Evolutionary conservation across 1,140 invertebrate species (phyloP).

Genomic region (Zaprionus kolodkinae): DNA sequence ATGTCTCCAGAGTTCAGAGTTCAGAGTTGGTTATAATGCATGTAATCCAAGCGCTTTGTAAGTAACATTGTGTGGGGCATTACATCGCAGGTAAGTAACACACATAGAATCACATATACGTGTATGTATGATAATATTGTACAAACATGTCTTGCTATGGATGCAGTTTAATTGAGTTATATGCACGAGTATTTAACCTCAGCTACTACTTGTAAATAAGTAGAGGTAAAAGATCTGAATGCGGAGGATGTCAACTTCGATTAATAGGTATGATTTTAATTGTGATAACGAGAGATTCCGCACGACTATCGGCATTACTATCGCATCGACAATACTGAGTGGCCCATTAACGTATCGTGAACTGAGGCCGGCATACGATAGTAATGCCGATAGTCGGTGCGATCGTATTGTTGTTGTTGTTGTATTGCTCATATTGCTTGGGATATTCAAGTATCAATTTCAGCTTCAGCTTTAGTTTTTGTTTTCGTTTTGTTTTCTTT

Average conservation of each 20-base stretch:
- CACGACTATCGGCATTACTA: background rate
- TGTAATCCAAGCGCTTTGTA: conserved; percentile 20
- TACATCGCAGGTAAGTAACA: conserved; percentile 10
- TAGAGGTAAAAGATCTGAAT: background rate
- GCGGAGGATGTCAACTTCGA: background rate
- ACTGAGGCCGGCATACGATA: background rate
- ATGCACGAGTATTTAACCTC: background rate
- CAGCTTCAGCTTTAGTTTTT: conserved; percentile 15
- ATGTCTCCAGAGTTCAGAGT: conserved; percentile 10
- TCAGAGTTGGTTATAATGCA: conserved; percentile 9
- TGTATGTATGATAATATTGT: conserved; percentile 13
- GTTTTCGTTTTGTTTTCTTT: background rate
- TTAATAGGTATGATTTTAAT: background rate
- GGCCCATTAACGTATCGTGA: background rate
- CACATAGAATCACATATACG: background rate
- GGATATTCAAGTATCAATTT: background rate
- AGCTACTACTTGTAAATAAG: conserved; percentile 16
- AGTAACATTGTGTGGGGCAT: conserved; percentile 10
- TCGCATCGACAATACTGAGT: background rate
- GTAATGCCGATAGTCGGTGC: background rate
- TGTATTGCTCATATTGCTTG: conserved; percentile 5
- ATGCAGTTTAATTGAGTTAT: conserved; percentile 3
- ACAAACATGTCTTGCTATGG: conserved; percentile 13
- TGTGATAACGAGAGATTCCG: background rate
- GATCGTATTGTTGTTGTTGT: background rate